phyloP scores from a whole-genome alignment of 2,797 vertebrate species.

The Danio aesculapii region DNA sequence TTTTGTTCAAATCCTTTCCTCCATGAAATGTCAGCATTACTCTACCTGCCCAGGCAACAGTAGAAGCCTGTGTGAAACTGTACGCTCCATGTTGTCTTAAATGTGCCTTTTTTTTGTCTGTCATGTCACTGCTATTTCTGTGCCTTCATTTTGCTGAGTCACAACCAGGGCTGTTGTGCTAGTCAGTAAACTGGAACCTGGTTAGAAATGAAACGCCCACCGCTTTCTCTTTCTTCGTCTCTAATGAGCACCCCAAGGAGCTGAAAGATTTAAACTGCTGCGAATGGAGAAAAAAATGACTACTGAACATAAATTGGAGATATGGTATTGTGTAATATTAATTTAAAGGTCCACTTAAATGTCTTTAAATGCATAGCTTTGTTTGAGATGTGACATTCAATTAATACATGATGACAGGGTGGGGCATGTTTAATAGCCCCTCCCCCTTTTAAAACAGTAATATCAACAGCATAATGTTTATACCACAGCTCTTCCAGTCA shows the following conservation, averaged over 20 bases:
- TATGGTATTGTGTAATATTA: conserved; percentile 54
- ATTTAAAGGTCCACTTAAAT: conserved; percentile 35
- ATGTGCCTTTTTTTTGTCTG: background rate
- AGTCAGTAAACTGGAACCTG: conserved; percentile 36
- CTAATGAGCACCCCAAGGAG: conserved; percentile 43
- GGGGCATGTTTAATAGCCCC: too few species aligned
- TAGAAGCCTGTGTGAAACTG: background rate
- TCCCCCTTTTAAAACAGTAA: too few species aligned
- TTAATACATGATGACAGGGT: too few species aligned
- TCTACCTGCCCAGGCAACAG: background rate
- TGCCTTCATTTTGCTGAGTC: conserved; percentile 17
- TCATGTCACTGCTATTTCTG: conserved; percentile 6
- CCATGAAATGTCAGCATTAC: background rate
- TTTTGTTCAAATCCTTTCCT: background rate
- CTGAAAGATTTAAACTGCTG: conserved; percentile 42
- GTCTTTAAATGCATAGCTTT: too few species aligned
- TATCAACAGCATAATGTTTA: too few species aligned
- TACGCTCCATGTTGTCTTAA: background rate
- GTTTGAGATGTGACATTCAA: too few species aligned
- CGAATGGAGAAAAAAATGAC: conserved; percentile 41
- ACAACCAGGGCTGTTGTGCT: conserved; percentile 14
- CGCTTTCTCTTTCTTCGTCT: background rate
- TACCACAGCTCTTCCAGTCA: too few species aligned
- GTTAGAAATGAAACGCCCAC: background rate
- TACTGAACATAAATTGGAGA: conserved; percentile 54